Base-by-base conservation (phyloP, 2,113 vertebrate genomes). In the Brachypteracias leptosomus region DNA sequence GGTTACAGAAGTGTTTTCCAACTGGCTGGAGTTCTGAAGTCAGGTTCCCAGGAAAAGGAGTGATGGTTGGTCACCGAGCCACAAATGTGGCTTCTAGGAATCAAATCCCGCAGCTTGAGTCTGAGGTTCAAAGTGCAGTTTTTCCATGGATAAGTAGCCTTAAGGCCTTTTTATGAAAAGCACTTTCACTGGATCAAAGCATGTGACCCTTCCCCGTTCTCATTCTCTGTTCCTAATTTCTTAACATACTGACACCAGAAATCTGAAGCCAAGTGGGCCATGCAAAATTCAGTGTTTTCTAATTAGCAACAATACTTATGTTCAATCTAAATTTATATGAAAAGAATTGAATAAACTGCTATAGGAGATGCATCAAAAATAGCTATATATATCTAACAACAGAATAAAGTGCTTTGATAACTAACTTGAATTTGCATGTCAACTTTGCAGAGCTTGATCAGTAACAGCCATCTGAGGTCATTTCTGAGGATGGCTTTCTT, bases 1-100 rank as follows among this genome's bases (percentile, higher is more conserved):
- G 42, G 55, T 85, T 88, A 77, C 75, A 90, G 67, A 76, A 93
- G 19, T 29, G 36, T 74, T 93, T 80, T 96, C 88, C 79, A 90
- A 24, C 36, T 90, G 90, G 51, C 72, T 93, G 47, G 61, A 93
- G 14, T 70, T 95, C 74, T 93, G 71, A 94, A 94, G 82, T 67
- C 71, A 91, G n/a, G 78, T 94, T 89, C 81, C 70, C 66, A 89
- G 67, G 44, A 96, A 73, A 2, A 54, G 58, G 66, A 88, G 47
- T 0, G 14, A 91, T 26, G 7, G 25, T 7, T 91, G 88, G 77
- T 85, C 91, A 95, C 81, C 2, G 9, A 91, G n/a, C n/a, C 63
- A 57, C 25, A 72, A 76, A 61, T 28, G 31, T 16, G 54, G 46
- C 72, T 95, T 93, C 85, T 35, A 91, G 67, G 89, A 94, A 82